Evolutionary conservation across 2,888 invertebrate genomes (phyloP).

Genomic region (Bruchidius siliquastri): DNA sequence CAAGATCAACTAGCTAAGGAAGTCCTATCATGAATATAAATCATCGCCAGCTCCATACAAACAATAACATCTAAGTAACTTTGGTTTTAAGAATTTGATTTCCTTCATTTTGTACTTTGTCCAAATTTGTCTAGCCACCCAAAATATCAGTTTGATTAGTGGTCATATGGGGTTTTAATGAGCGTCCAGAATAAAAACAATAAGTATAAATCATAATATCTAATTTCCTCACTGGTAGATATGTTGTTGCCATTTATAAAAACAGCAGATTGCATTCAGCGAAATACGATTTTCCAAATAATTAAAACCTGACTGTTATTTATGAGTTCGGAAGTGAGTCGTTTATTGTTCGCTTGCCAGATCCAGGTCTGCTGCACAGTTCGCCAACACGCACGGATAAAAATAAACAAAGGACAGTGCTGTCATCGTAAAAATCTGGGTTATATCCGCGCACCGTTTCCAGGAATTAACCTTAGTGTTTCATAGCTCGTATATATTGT

Average conservation of each 20-base stretch:
- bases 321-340: not conserved
- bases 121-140: too few relatives aligned
- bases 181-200: too few relatives aligned
- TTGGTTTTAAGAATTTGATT: too few relatives aligned
- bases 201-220: too few relatives aligned
- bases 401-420: not conserved
- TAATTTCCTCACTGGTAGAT: not conserved
- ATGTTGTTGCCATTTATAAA: not conserved
- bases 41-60: too few relatives aligned
- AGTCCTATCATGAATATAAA: too few relatives aligned
- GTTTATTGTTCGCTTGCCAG: not conserved
- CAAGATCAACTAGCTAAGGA: too few relatives aligned
- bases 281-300: not conserved
- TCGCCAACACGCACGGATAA: not conserved
- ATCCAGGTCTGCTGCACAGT: not conserved
- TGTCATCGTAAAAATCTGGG: not conserved
- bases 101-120: too few relatives aligned
- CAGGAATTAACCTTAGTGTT: not conserved
- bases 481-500: not conserved
- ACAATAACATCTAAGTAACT: too few relatives aligned
- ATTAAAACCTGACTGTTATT: not conserved
- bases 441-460: not conserved
- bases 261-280: not conserved
- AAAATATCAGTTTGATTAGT: too few relatives aligned
- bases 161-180: too few relatives aligned